Evolutionary conservation across 2,797 vertebrate genomes (phyloP).

Genomic region (Cyprinella venusta): DNA sequence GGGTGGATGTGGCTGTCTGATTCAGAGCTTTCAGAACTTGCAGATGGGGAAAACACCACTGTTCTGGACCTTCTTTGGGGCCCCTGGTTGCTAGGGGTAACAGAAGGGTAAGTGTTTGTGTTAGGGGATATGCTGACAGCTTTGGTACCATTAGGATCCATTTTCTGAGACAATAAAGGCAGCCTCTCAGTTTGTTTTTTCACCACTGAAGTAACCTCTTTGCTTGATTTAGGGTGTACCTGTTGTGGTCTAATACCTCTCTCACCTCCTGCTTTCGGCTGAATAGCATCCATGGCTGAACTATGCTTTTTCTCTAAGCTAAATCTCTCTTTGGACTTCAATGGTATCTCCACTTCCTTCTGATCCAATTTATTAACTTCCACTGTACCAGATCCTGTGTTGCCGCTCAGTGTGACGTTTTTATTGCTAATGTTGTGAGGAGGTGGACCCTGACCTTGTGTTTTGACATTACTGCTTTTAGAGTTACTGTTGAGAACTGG

Average conservation of each 20-base stretch:
- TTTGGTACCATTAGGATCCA: conserved; percentile 83
- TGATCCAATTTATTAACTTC: conserved; percentile 73
- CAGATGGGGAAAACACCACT: conserved; percentile 74
- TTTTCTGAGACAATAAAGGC: conserved; percentile 81
- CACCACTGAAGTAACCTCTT: conserved; percentile 78
- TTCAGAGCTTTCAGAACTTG: conserved; percentile 80
- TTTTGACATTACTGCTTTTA: conserved; percentile 65
- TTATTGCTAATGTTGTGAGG: conserved; percentile 72
- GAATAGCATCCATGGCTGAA: conserved; percentile 72
- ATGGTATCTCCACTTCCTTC: conserved; percentile 77
- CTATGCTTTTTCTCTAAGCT: conserved; percentile 73
- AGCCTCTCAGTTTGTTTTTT: conserved; percentile 85
- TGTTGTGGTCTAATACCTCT: conserved; percentile 69
- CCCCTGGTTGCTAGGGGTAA: conserved; percentile 69
- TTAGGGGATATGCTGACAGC: conserved; percentile 68
- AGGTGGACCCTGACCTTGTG: conserved; percentile 62
- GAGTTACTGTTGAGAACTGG: conserved; percentile 71
- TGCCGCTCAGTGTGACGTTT: conserved; percentile 68
- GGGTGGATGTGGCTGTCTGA: conserved; percentile 75
- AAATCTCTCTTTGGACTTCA: conserved; percentile 77
- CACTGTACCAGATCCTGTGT: conserved; percentile 70
- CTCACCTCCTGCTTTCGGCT: conserved; percentile 70
- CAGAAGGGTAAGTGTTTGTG: conserved; percentile 69
- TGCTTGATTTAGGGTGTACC: conserved; percentile 74
- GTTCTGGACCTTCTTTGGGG: conserved; percentile 65